Evolutionary conservation across 2,888 invertebrate genomes (phyloP), one percentile per base, ranked within the genome.

Genomic region (Cerastis leucographa): DNA sequence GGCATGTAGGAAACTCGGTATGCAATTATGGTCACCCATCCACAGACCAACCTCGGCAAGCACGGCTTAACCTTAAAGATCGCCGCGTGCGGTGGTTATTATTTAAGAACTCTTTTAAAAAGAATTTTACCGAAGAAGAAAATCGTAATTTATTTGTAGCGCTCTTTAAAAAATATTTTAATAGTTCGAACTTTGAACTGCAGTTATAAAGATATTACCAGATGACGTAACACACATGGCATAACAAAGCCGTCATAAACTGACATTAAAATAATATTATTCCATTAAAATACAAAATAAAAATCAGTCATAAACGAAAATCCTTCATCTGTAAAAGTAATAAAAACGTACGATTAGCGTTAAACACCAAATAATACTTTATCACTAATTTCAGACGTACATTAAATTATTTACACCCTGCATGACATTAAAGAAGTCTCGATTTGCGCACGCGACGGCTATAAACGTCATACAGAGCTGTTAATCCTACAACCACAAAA

Each of bases 401-500:
- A 90, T 95, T 93, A 95, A 95, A 90, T 85, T 84, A 87, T 91
- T 85, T 90, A 93, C 91, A 90, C 87, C 90, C 91, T 90, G 90
- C 89, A 89, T 89, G 87, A 85, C 86, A 89, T 92, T 90, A 92
- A 90, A 89, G 42, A 88, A 88, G 88, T 91, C 46, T 89, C 87
- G 90, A 76, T 79, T 90, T 95, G 95, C 94, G 96, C 96, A 95
- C 95, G 96, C 96, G 96, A 88, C 92, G 87, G 75, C 76, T 40
- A 77, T 87, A 79, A 87, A 86, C 66, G 82, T 82, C 85, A 86
- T 77, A 80, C 42, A 19, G 72, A 78, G 85, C 79, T 79, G 83
- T 81, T 86, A 84, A 83, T 79, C 74, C 71, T 59, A 64, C 61
- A 14, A 49, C 17, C 69, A 82, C 29, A 4, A 14, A 42, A 54